A percentile compares a stretch with the other conserved stretches of the same genome.
phyloP scores from a whole-genome alignment of 2,797 vertebrate genomes.

The Pagetopsis macropterus region DNA sequence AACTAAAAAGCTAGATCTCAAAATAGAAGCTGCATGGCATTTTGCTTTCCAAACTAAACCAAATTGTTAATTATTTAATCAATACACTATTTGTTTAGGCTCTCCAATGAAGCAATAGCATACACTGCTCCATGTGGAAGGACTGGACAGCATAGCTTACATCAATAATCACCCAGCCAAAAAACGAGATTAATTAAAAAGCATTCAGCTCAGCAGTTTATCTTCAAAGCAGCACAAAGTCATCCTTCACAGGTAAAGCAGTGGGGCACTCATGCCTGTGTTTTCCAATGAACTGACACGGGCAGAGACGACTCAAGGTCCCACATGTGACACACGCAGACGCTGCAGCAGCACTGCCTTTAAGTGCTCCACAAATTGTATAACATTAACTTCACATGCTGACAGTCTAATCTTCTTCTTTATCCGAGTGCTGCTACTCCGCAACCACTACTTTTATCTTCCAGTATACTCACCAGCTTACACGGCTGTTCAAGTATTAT shows the following conservation, averaged over 20 bases:
- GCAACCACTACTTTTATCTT: background rate
- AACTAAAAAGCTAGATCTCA: background rate
- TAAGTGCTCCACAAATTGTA: conserved; percentile 55
- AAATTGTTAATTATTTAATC: background rate
- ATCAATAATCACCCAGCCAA: background rate
- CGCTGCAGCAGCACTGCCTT: conserved; percentile 47
- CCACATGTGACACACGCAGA: conserved; percentile 53
- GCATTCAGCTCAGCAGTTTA: background rate
- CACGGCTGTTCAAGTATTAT: conserved; percentile 52
- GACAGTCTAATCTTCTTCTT: conserved; percentile 13
- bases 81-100: background rate
- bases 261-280: background rate
- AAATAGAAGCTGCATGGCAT: background rate
- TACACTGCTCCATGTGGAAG: background rate
- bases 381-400: conserved; percentile 53
- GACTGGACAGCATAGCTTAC: background rate
- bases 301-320: conserved; percentile 59
- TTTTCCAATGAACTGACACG: conserved; percentile 2
- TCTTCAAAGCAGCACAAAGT: background rate
- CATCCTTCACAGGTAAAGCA: background rate
- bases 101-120: conserved; percentile 1
- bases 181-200: background rate
- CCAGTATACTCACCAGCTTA: conserved; percentile 73
- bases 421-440: background rate
- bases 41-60: background rate